Evolutionary conservation across 2,113 vertebrate species (phyloP).

Genomic region (Reinhardtius hippoglossoides): DNA sequence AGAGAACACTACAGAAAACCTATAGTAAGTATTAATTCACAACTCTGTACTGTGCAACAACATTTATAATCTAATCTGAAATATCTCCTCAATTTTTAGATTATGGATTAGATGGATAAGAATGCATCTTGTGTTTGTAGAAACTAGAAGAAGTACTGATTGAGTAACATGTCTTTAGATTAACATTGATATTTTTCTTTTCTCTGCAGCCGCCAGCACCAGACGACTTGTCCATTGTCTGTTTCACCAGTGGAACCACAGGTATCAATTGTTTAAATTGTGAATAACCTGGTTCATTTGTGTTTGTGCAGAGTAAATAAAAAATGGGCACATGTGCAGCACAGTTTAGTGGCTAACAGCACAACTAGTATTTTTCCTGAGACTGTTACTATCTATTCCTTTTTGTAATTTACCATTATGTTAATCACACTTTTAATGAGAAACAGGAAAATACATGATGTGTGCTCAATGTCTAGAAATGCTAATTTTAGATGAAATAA

Average conservation of each 20-base stretch:
- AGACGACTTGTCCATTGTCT: conserved; percentile 94
- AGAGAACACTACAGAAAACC: conserved; percentile 83
- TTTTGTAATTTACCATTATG: no score
- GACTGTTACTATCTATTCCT: no score
- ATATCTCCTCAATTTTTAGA: no score
- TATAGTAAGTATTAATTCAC: conserved; percentile 83
- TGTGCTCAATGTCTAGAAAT: no score
- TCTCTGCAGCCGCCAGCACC: conserved; percentile 88
- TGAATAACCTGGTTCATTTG: neutral
- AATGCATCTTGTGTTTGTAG: no score
- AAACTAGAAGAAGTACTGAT: neutral
- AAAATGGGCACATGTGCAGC: neutral
- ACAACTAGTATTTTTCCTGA: no score
- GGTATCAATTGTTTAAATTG: conserved; percentile 66
- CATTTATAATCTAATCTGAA: no score
- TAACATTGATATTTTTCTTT: conserved; percentile 29
- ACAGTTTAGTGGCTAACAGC: no score
- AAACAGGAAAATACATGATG: no score
- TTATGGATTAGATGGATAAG: no score
- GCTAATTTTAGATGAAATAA: no score
- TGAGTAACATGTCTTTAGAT: neutral
- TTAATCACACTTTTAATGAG: no score
- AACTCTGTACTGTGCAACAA: neutral
- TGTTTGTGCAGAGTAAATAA: neutral
- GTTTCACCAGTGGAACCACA: conserved; percentile 97